Conservation (phyloP, 2,797 vertebrate genomes). For the Tragelaphus oryx region DNA sequence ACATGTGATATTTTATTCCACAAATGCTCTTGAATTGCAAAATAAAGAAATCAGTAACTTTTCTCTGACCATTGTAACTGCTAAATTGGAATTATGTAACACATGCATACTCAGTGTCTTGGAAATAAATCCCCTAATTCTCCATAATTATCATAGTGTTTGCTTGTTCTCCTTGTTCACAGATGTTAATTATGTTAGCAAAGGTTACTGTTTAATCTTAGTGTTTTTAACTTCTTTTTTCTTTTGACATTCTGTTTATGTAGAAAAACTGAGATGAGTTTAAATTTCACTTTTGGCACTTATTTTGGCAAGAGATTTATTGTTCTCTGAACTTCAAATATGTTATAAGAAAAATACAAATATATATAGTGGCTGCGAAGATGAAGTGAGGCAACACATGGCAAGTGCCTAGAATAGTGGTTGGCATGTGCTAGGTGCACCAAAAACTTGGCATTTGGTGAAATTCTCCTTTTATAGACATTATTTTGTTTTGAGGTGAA, state of each 20-base stretch:
- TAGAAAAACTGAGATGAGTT: not conserved
- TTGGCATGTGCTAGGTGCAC: not conserved
- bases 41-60: not conserved
- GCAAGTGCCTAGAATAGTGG: not conserved
- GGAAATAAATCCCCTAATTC: not conserved
- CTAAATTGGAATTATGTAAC: not conserved
- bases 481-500: not conserved
- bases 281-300: not conserved
- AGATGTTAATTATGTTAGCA: not conserved
- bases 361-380: not conserved
- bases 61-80: not conserved
- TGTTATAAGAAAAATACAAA: not conserved
- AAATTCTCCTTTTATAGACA: not conserved
- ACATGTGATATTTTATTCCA: not conserved
- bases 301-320: not conserved
- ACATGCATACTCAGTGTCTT: not conserved
- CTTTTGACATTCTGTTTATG: not conserved
- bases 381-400: not conserved
- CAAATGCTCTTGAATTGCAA: not conserved
- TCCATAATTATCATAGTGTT: not conserved
- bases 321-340: not conserved
- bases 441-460: not conserved
- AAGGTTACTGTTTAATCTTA: conserved; percentile 16
- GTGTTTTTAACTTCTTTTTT: not conserved
- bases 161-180: not conserved